Base-by-base conservation (phyloP, 1,140 invertebrate species). In the Camponotus vicinus region DNA sequence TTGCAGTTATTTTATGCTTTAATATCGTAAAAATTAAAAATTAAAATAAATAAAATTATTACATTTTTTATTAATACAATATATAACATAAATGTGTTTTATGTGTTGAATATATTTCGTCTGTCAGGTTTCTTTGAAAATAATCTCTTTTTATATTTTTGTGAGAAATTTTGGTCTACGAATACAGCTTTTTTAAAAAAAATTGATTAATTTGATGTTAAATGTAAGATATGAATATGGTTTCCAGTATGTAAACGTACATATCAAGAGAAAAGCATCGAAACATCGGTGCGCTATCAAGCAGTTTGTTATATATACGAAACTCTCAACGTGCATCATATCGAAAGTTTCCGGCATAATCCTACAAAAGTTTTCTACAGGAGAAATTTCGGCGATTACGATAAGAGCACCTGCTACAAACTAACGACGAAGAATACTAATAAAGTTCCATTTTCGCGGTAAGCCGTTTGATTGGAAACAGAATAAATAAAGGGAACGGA, bases 311-410 rank as follows among this genome's bases (percentile, higher is more conserved):
- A 4, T 61, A 42, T 59, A 34, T 73, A 45, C 5, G 34, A 71
- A 49, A 2, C 45, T 27, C 21, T 55, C 4, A 32, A 8, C 13
- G 15, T 70, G 37, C 27, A 49, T 34, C 13, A 15, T 73, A 73
- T 82, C 40, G 79, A 75, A 75, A 83, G 40, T 45, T 83, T 42
- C 4, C 69, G 69, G n/a, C 79, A 73, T 83, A 61, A 83, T 83
- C 40, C 27, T 21, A 52, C 34, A 21, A 45, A 73, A 83, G 69
- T 83, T 83, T 59, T n/a, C 27, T 27, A 13, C 1, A 27, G 11
- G 32, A 73, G 40, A 61, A 83, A 73, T 70, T 45, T 37, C 4
- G 27, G 45, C 34, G 37, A 67, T 57, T 71, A 45, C 3, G 52
- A 61, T 8, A 11, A 83, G 61, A 73, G 40, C 18, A 27, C 32